phyloP scores from a whole-genome alignment of 2,888 invertebrate species.

The Leuctra nigra region DNA sequence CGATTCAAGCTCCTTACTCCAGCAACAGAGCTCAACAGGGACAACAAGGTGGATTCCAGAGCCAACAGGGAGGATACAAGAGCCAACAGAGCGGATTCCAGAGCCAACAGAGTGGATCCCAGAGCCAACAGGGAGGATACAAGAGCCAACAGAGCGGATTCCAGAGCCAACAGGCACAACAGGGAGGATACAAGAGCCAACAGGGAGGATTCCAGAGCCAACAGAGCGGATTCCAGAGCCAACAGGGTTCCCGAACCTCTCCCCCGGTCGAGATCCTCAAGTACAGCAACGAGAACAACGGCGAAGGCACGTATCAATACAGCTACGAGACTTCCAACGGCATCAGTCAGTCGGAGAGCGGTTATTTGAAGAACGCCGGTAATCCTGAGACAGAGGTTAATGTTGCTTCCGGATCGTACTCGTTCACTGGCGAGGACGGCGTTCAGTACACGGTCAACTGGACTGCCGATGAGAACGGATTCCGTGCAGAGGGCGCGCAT shows the following conservation, averaged over 20 bases:
- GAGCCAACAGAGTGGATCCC: no score
- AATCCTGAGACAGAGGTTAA: slow-evolving; percentile 52
- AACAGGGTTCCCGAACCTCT: slow-evolving; percentile 18
- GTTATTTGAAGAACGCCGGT: slow-evolving; percentile 62
- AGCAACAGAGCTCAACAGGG: slow-evolving; percentile 30
- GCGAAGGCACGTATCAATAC: slow-evolving; percentile 57
- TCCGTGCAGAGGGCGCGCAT: slow-evolving; percentile 31
- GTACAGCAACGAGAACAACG: slow-evolving; percentile 54
- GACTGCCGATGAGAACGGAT: slow-evolving; percentile 31
- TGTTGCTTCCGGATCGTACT: slow-evolving; percentile 65
- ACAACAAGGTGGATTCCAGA: no score
- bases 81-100: no score
- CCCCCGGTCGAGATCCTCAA: slow-evolving; percentile 45
- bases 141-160: no score
- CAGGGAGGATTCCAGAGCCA: no score
- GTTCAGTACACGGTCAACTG: slow-evolving; percentile 45
- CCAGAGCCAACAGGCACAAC: no score
- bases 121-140: no score
- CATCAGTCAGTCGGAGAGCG: slow-evolving; percentile 61
- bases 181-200: no score
- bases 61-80: no score
- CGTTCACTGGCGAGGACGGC: slow-evolving; percentile 65
- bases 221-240: no score
- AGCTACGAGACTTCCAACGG: slow-evolving; percentile 71
- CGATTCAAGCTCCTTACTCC: slow-evolving; percentile 38